Evolutionary conservation across 2,888 invertebrate species (phyloP), one percentile per base, ranked within the genome.

Genomic region (Podabrus alpinus): DNA sequence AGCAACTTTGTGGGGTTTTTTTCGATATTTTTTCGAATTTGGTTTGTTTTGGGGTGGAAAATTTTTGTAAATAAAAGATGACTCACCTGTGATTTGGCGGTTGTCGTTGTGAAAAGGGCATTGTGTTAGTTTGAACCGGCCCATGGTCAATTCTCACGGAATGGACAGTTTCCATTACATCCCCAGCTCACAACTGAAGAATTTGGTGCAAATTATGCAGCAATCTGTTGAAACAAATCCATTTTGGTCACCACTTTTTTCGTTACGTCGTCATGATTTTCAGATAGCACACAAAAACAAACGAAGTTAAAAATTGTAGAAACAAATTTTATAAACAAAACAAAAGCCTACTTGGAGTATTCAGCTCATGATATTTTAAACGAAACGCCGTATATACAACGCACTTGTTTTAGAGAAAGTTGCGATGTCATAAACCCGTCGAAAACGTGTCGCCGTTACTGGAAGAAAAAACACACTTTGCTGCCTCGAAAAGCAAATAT

Each of bases 61-160:
- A 2, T 64, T n/a, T n/a, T n/a, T 13, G 11, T 64, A 68, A 59
- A 19, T 59, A 19, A 61, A 61, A 81, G n/a, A 19, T 64, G 62
- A 64, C 84, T 84, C 80, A 87, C 87, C 87, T 86, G 80, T 86
- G 86, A 81, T 84, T 86, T 81, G 83, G 84, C 80, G 86, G 85
- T 83, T 87, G 87, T 83, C 87, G 85, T 85, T 87, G 87, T 82
- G 88, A 82, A 82, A 86, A 88, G 83, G 87, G 86, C 88, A 88
- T 87, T 82, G 86, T 85, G 83, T 85, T 86, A 82, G 86, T 85
- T 84, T 86, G 86, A 82, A 86, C 85, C 81, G 86, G 83, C 86
- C 87, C 88, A 88, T 88, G 87, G 83, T 88, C 87, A 84, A 87
- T 86, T 83, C 88, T 85, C 83, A 87, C 86, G 81, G 87, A 86